Evolutionary conservation across 2,113 vertebrate species (phyloP), one percentile per base, ranked within the genome.

Genomic region (Oncorhynchus clarkii): DNA sequence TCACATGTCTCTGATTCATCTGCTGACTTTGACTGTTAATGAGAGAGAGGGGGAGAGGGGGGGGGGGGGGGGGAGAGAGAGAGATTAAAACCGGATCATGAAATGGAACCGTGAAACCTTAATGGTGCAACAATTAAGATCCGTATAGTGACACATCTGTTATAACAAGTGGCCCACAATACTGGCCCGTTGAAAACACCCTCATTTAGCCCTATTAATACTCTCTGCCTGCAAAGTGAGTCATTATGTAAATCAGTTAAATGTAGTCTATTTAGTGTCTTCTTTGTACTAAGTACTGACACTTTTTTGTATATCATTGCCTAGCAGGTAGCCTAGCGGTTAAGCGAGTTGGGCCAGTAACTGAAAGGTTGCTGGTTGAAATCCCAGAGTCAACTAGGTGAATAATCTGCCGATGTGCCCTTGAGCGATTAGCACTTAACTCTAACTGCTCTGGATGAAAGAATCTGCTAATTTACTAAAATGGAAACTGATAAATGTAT

Each of bases 91-190:
- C 72, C 54, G 59, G 60, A 74, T 49, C 74, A 75, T 67, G 65
- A 79, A 79, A 81, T 34, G 48, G 34, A 78, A 72, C 66, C 72
- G 65, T 77, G 59, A 71, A 84, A 72, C 71, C 78, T 72, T 85
- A 87, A 82, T 87, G 60, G 71, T 54, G 76, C 49, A 76, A 77
- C 85, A 82, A 82, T 87, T 87, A 87, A 80, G 72, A 65, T 70
- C 39, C 1, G 71, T 22, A 48, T 59, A n/a, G 66, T 80, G 77
- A 79, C 67, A 73, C 22, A 34, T 59, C 59, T 71, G 24, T 45
- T 78, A 82, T 82, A 82, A 82, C 78, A 73, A 73, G 75, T 45
- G 9, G 39, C 29, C 34, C 66, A 74, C 70, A 48, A 72, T 60
- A 65, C 24, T 27, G 62, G 73, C 72, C 73, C 64, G 78, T 79